Conservation (phyloP, 2,113 vertebrate genomes). For the Pavo muticus region DNA sequence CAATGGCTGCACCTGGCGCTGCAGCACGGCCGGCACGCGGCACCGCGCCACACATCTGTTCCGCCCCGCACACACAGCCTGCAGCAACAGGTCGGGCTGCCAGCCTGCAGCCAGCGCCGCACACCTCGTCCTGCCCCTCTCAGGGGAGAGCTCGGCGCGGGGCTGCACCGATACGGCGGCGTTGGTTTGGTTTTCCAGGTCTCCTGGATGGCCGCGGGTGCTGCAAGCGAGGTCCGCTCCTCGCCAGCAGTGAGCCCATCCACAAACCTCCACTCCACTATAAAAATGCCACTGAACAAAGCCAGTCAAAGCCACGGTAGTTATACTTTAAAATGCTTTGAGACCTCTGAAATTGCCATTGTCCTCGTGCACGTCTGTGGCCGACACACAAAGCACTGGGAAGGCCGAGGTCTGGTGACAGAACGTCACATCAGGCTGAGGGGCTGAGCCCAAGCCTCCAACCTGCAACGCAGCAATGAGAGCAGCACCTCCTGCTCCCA, state of each 20-base stretch:
- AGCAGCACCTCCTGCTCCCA: neutral
- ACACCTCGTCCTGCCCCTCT: neutral
- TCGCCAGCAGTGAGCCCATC: neutral
- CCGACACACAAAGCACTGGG: neutral
- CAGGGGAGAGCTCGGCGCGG: neutral
- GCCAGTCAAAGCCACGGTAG: neutral
- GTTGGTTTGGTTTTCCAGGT: neutral
- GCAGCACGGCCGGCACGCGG: slow-evolving; percentile 77
- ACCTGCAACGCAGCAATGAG: neutral
- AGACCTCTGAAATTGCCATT: slow-evolving; percentile 41
- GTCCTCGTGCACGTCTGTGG: neutral
- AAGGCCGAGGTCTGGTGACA: slow-evolving; percentile 38
- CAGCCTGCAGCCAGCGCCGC: neutral
- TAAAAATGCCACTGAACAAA: neutral
- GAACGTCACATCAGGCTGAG: slow-evolving; percentile 14
- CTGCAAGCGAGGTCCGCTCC: neutral
- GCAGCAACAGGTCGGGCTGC: slow-evolving; percentile 82
- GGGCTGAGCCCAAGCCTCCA: neutral
- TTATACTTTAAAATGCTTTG: slow-evolving; percentile 51
- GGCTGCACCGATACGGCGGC: no score
- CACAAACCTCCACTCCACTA: slow-evolving; percentile 12
- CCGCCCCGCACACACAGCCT: slow-evolving; percentile 62
- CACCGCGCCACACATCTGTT: slow-evolving; percentile 90
- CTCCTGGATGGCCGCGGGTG: neutral
- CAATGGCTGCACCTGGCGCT: slow-evolving; percentile 97